Evolutionary conservation across 2,888 invertebrate species (phyloP).

Genomic region (Tryphoninae sp.): DNA sequence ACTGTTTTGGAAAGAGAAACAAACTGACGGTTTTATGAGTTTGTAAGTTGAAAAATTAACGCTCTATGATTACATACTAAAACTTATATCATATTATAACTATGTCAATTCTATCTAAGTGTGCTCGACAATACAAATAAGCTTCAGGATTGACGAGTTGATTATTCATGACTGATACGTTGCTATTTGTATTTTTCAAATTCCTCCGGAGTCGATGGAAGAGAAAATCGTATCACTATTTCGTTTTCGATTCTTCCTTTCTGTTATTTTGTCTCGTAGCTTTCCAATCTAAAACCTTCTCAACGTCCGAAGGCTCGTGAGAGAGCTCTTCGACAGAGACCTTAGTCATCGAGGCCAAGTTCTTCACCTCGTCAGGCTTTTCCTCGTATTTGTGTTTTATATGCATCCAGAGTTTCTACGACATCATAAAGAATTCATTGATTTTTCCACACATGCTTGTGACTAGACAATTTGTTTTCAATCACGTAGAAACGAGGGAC

Average conservation of each 20-base stretch:
- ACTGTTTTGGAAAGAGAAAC: no score
- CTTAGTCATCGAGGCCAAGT: slow-evolving; percentile 25
- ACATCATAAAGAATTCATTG: slow-evolving; percentile 46
- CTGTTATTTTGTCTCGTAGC: neutral
- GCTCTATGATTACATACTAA: neutral
- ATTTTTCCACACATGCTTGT: slow-evolving; percentile 16
- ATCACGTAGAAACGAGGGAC: neutral
- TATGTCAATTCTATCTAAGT: neutral
- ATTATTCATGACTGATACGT: neutral
- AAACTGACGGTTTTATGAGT: no score
- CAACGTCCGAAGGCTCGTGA: neutral
- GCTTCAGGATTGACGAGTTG: neutral
- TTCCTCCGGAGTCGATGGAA: neutral
- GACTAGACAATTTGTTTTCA: slow-evolving; percentile 7
- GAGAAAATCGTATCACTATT: neutral
- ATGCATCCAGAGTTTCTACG: slow-evolving; percentile 72
- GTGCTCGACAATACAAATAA: neutral
- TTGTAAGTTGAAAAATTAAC: no score
- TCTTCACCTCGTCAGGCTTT: slow-evolving; percentile 37
- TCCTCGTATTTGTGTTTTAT: slow-evolving; percentile 72
- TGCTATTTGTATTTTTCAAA: neutral
- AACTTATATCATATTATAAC: neutral
- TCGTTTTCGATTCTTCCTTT: neutral
- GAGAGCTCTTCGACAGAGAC: slow-evolving; percentile 13
- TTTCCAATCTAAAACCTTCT: slow-evolving; percentile 8